Conservation (phyloP, 2,113 vertebrate genomes). For the Scatophagus argus region DNA sequence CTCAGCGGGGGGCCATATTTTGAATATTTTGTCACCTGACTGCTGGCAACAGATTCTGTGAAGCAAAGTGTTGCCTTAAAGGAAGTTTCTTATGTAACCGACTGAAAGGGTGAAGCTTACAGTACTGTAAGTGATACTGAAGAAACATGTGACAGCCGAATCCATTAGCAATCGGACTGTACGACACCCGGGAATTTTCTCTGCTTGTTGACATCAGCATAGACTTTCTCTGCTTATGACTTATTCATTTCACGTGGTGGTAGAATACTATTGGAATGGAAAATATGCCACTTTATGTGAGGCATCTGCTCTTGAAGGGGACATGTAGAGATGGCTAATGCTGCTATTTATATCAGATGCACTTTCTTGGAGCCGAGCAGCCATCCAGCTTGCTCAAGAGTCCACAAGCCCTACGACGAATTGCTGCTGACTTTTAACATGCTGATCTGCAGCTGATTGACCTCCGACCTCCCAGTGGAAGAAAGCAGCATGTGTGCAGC, state of each 20-base stretch:
- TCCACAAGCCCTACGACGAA: conserved; percentile 13
- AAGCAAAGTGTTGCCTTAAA: conserved; percentile 6
- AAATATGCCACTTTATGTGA: conserved; percentile 38
- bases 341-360: conserved; percentile 47
- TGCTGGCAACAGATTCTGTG: conserved; percentile 20
- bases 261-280: conserved; percentile 32
- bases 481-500: not conserved
- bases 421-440: not conserved
- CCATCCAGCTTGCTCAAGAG: conserved; percentile 2
- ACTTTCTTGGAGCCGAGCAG: not conserved
- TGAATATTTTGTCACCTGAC: conserved; percentile 46
- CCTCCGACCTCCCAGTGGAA: conserved; percentile 21
- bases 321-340: conserved; percentile 24
- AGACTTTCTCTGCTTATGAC: conserved; percentile 58
- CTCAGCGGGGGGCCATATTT: conserved; percentile 24
- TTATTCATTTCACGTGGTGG: conserved; percentile 68
- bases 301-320: conserved; percentile 7
- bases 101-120: conserved; percentile 25
- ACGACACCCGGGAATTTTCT: conserved; percentile 46
- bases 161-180: conserved; percentile 54
- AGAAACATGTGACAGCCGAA: conserved; percentile 27
- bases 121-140: conserved; percentile 36
- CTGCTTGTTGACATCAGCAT: conserved; percentile 46
- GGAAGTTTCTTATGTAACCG: conserved; percentile 46
- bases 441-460: conserved; percentile 19